Conservation (phyloP, 2,113 vertebrate species). For the Pelecanus crispus region DNA sequence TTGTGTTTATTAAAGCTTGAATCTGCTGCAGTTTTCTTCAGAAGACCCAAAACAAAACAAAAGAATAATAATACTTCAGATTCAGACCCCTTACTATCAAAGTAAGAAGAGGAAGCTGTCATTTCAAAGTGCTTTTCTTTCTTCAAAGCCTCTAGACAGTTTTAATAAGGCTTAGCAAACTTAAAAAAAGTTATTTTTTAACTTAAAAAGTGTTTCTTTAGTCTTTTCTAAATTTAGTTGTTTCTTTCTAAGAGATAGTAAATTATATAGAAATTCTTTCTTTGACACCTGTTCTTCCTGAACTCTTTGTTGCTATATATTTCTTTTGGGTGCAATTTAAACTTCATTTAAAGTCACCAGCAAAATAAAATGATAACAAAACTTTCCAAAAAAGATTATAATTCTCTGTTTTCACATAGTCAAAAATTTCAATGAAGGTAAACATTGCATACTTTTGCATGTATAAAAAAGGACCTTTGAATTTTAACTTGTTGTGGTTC, state of each 20-base stretch:
- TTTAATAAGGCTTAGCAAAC: background rate
- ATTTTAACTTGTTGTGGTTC: background rate
- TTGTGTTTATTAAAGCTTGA: background rate
- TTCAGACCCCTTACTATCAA: background rate
- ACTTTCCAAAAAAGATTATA: background rate
- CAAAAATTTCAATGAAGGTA: background rate
- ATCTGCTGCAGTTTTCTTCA: background rate
- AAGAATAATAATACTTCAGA: background rate
- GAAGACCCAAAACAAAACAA: background rate
- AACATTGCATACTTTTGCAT: background rate
- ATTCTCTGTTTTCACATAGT: background rate
- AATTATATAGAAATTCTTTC: background rate
- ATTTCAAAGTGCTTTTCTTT: constrained; percentile 3
- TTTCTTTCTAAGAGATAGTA: background rate
- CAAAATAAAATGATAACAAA: background rate
- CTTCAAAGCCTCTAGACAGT: background rate
- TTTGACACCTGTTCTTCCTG: background rate
- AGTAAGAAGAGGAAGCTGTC: background rate
- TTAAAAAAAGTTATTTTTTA: background rate
- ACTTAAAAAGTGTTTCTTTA: background rate
- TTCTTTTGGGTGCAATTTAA: background rate
- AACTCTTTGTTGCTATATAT: background rate
- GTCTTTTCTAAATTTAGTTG: background rate
- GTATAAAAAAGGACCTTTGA: background rate
- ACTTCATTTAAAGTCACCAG: background rate